Base-by-base conservation (phyloP, 2,888 invertebrate genomes). In the Myopa testacea region DNA sequence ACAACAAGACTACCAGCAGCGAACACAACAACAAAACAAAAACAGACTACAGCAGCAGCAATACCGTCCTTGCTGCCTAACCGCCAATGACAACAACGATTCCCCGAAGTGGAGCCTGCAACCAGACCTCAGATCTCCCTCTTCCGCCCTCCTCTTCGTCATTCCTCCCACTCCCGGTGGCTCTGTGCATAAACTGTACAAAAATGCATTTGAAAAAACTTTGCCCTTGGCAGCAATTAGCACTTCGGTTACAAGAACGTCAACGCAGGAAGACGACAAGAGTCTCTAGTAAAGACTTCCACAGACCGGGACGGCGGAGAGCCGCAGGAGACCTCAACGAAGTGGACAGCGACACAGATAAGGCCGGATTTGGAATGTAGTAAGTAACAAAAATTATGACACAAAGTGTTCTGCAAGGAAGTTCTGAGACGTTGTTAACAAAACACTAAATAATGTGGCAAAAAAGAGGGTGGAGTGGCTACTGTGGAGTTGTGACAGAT, bases 201-300 rank as follows among this genome's bases (percentile, higher is more conserved):
- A 58, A 68, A 63, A 55, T 52, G 38, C 75, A 62, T 58, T 65
- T 45, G 67, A 50, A 79, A 78, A 81, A 81, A 78, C 78, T 81
- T 81, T 52, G 76, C 77, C 81, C 79, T 79, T 73, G 82, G 79
- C 81, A 81, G 82, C 82, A 83, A 83, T 83, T 83, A 83, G 82
- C 82, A 83, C 81, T 83, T 81, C 79, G 81, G 81, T 82, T 79
- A 80, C 80, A 80, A 80, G 80, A 80, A 50, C 67, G 67, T 68
- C 67, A 68, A 68, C 75, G 68, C 67, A 67, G 63, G 45, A 63
- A 19, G 19, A 62, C 19, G 19, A 62, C 58, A 58, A n/a, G 8
- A 55, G 19, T 37, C 38, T 4, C 60, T 38, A n/a, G 45, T 12
- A 60, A 26, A 6, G 40, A 26, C 58, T 19, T 37, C 37, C 8